Base-by-base conservation (phyloP, 2,888 invertebrate genomes). In the Tenodera sinensis region DNA sequence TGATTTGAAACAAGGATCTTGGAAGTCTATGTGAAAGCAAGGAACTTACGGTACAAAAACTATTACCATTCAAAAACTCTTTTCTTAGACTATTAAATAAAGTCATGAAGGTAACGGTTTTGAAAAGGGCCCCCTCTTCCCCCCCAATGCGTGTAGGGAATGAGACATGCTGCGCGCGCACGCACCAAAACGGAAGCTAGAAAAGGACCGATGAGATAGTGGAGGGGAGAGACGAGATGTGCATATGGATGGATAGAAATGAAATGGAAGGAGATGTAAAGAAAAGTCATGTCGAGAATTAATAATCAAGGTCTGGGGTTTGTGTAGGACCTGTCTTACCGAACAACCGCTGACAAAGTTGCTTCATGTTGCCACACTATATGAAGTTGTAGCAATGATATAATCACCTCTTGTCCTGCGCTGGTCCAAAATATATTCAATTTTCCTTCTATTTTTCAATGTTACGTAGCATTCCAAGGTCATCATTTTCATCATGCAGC, bases 191-290 rank as follows among this genome's bases (percentile, higher is more conserved):
- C 89, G 89, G 89, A 89, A 89, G 86, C 86, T 83, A 54, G 83
- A 28, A 54, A 81, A 84, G 81, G 84, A 54, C 3, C 42, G 54
- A 83, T 25, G 54, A 83, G 83, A 83, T 15, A 28, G 71, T 28
- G 71, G 25, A 85, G 54, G n/a, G 25, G 89, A 83, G 28, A 83
- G 54, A 89, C 89, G 89, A 86, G 86, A 83, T 71, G 89, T 89
- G 89, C 86, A 89, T 89, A 89, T 87, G 89, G 86, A 89, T 89
- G 83, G 89, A 87, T 87, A 28, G 86, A 87, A 87, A 87, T 87
- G 81, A 87, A 82, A 42, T 86, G 81, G 30, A 86, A 86, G 42
- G 85, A 85, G 85, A 86, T 81, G 86, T 86, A 87, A 83, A 87
- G 87, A 83, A 87, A 87, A 14, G 15, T 82, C 87, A 87, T 87